Evolutionary conservation across 2,888 invertebrate genomes (phyloP).

Genomic region (Resseliella maxima): DNA sequence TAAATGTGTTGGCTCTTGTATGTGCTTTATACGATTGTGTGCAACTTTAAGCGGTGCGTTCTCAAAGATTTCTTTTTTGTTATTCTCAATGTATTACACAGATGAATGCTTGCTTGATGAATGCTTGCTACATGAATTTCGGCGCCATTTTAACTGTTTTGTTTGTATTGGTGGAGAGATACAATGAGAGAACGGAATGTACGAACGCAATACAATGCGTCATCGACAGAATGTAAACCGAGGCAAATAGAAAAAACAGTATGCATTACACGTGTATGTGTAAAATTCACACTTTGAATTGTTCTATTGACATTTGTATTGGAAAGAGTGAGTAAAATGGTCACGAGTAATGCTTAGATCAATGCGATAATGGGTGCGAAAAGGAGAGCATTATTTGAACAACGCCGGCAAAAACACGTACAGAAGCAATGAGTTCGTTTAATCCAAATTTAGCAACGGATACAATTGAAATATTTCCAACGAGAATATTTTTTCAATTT

Average conservation of each 20-base stretch:
- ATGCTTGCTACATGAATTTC: background rate
- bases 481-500: background rate
- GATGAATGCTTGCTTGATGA: background rate
- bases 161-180: background rate
- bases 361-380: background rate
- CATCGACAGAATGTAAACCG: background rate
- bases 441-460: background rate
- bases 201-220: background rate
- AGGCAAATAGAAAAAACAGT: background rate
- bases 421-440: background rate
- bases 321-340: background rate
- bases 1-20: background rate
- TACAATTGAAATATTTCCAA: background rate
- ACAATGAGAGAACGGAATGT: background rate
- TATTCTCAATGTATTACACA: background rate
- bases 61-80: background rate
- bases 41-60: constrained; percentile 21
- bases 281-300: background rate
- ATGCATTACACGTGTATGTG: background rate
- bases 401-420: constrained; percentile 4
- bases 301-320: constrained; percentile 2
- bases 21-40: background rate
- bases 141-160: constrained; percentile 27
- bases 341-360: background rate
- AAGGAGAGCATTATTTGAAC: background rate